Evolutionary conservation across 2,797 vertebrate genomes (phyloP).

Genomic region (Enteromius radiatus): DNA sequence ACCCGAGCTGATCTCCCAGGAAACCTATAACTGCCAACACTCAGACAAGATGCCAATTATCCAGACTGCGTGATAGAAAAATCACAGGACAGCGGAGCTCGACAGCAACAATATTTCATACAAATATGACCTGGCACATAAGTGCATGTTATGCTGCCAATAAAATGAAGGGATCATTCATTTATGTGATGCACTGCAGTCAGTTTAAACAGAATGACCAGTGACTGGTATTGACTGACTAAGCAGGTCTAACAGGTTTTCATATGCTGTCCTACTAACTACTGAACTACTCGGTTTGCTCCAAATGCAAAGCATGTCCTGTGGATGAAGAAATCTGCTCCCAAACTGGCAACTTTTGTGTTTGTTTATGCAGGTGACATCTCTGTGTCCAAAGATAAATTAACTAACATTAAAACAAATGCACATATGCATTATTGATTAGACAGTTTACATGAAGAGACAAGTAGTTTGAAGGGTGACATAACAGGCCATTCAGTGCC

Average conservation of each 20-base stretch:
- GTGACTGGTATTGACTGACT: background rate
- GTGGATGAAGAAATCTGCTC: background rate
- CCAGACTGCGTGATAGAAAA: background rate
- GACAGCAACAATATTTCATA: slow-evolving; percentile 4
- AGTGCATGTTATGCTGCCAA: background rate
- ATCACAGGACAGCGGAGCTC: background rate
- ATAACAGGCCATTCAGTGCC: background rate
- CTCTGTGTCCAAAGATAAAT: background rate
- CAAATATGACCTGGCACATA: background rate
- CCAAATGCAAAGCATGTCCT: slow-evolving; percentile 6
- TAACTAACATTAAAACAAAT: background rate
- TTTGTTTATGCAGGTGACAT: background rate
- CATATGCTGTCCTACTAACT: background rate
- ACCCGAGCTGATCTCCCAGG: slow-evolving; percentile 5
- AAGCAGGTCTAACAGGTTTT: slow-evolving; percentile 25
- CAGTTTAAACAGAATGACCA: background rate
- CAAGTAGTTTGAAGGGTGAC: background rate
- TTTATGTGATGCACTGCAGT: background rate
- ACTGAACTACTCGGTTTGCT: background rate
- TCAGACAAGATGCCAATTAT: slow-evolving; percentile 39
- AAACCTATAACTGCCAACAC: slow-evolving; percentile 4
- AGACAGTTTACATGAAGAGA: background rate
- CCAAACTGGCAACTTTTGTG: background rate
- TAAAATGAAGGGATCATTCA: background rate
- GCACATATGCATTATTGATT: background rate